Evolutionary conservation across 1,140 invertebrate species (phyloP).

Genomic region (Chymomyza costata): DNA sequence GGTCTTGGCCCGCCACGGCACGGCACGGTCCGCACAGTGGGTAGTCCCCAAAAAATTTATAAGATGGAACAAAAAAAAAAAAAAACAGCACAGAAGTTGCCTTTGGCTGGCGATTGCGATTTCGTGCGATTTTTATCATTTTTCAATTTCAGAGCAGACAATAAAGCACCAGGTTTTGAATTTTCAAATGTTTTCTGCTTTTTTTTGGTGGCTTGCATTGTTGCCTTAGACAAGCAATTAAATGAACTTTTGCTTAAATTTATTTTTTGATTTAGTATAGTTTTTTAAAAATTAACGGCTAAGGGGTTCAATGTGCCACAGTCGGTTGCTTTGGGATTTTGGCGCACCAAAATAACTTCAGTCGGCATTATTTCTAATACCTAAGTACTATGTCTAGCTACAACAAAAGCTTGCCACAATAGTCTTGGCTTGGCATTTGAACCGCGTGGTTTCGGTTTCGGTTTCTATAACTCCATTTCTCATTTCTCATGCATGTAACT

Average conservation of each 20-base stretch:
- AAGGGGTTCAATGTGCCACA: conserved; percentile 17
- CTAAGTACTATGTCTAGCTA: conserved; percentile 27
- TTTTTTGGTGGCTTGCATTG: conserved; percentile 21
- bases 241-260: conserved; percentile 13
- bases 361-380: conserved; percentile 40
- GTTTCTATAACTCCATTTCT: conserved; percentile 29
- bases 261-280: background rate
- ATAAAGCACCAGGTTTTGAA: conserved; percentile 37
- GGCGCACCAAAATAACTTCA: background rate
- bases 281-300: conserved; percentile 5
- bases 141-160: conserved; percentile 72
- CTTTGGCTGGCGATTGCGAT: conserved; percentile 28
- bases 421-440: conserved; percentile 15
- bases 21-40: conserved; percentile 51
- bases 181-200: conserved; percentile 25
- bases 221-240: conserved; percentile 40
- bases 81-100: conserved; percentile 23
- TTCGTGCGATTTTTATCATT: conserved; percentile 61
- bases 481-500: conserved; percentile 62
- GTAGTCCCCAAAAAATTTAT: conserved; percentile 54
- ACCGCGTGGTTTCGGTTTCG: conserved; percentile 7
- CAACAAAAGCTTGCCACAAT: background rate
- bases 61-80: too few species aligned
- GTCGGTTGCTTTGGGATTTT: too few species aligned
- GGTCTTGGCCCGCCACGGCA: too few species aligned